Percentiles rank a stretch among this genome's conserved stretches.
phyloP scores from a whole-genome alignment of 2,797 vertebrate species.

The Pantherophis alleghaniensis region DNA sequence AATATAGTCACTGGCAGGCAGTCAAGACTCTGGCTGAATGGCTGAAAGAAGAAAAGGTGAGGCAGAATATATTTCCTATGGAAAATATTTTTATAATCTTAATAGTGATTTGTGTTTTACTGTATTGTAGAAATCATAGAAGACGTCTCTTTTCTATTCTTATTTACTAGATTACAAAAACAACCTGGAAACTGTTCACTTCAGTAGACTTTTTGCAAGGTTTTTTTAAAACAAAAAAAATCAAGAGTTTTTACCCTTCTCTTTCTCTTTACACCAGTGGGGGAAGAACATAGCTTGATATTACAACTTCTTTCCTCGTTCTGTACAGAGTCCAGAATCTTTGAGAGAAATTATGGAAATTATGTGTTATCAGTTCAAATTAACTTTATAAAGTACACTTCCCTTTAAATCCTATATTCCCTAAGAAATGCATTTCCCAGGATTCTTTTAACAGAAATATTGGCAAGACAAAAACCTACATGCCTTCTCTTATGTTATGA shows the following conservation, averaged over 20 bases:
- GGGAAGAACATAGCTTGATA: not conserved
- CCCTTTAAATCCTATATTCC: not conserved
- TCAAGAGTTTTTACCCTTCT: not conserved
- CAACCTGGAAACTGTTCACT: not conserved
- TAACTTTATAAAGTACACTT: not conserved
- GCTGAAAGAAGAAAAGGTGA: slow-evolving; percentile 90
- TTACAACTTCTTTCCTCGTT: not conserved
- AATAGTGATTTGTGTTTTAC: not conserved
- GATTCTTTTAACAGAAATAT: not conserved
- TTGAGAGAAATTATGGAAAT: not conserved
- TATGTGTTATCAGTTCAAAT: not conserved
- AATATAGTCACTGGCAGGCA: slow-evolving; percentile 94
- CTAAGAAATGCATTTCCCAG: not conserved
- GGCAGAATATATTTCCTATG: not conserved
- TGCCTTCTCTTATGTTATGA: not conserved
- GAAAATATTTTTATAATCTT: not conserved
- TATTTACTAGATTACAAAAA: not conserved
- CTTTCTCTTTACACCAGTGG: not conserved
- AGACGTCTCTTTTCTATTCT: not conserved
- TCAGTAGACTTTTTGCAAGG: not conserved
- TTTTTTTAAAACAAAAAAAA: not conserved
- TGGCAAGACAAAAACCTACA: not conserved
- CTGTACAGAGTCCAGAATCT: not conserved
- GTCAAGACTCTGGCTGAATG: slow-evolving; percentile 86
- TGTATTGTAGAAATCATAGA: not conserved